Percentiles rank a stretch among this genome's conserved stretches.
Evolutionary conservation across 1,140 invertebrate species (phyloP).

Genomic region (Meloidogyne hapla): DNA sequence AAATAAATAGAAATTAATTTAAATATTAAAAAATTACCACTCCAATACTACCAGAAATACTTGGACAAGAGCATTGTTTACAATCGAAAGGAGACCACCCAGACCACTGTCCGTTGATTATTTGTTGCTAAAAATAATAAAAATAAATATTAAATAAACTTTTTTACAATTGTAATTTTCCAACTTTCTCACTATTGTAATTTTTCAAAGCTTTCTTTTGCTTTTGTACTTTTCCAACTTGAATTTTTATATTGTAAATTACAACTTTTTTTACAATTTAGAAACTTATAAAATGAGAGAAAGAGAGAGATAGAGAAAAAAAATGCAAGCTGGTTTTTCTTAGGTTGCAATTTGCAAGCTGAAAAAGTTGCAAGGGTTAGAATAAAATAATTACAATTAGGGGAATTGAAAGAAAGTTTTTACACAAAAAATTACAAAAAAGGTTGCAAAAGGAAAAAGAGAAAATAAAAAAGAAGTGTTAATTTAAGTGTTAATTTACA

Average conservation of each 20-base stretch:
- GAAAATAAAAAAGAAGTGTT: background rate
- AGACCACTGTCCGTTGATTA: conserved; percentile 58
- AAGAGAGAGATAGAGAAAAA: background rate
- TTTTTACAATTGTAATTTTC: background rate
- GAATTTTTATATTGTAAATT: background rate
- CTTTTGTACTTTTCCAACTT: background rate
- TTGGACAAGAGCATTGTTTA: conserved; percentile 50
- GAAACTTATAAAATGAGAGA: background rate
- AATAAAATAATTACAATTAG: background rate
- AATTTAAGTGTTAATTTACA: background rate
- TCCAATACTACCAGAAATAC: conserved; percentile 53
- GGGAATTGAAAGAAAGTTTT: background rate
- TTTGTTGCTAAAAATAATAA: conserved; percentile 44
- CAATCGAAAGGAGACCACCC: conserved; percentile 50
- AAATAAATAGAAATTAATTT: background rate
- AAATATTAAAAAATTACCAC: conserved; percentile 23
- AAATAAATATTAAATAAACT: background rate
- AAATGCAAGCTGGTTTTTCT: background rate
- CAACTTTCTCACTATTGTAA: background rate
- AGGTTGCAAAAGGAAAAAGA: background rate
- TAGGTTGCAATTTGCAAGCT: too few species aligned
- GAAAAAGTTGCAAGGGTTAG: conserved; percentile 9
- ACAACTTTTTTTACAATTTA: conserved; percentile 1
- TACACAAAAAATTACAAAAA: background rate
- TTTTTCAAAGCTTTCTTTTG: background rate